Base-by-base conservation (phyloP, 2,888 invertebrate genomes). In the Ectemnius cavifrons region DNA sequence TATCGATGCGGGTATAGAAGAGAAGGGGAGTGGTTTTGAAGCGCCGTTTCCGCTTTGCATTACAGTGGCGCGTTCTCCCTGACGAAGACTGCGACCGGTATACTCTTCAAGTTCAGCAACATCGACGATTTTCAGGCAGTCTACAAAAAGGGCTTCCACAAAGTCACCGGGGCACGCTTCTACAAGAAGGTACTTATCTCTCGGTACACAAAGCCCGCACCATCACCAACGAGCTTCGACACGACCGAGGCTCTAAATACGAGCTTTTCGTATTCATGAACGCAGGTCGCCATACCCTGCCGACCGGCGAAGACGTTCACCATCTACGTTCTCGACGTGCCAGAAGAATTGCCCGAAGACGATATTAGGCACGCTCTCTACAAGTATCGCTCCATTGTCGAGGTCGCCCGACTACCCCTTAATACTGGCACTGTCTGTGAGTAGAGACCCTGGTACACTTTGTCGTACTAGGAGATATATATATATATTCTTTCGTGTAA, bases 241-340 rank as follows among this genome's bases (percentile, higher is more conserved):
- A 37, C 37, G 1, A 64, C 60, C 61, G 4, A 13, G 2, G 20
- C 63, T 65, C 76, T 71, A 77, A 77, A 77, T 77, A 75, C 71
- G 71, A 77, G 63, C 65, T 37, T 75, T 77, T 75, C 67, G 76
- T 75, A 88, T 77, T 77, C 77, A 75, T 75, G 77, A 76, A 76
- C 76, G 59, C 90, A 95, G 95, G 94, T 95, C 79, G 94, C 96
- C 52, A 96, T 97, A 85, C 96, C 96, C 4, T 97, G 97, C 89
- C 93, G 97, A 84, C 97, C 97, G 0, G 96, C 96, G 88, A 96
- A 96, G 92, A 96, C 96, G n/a, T 97, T 96, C 89, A 96, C 96
- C 5, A 92, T 96, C 79, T 94, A 95, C 90, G 96, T 96, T 61
- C 93, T 96, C 86, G 97, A 97, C 88, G 94, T 97, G 63, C 97